Evolutionary conservation across 2,113 vertebrate species (phyloP).

Genomic region (Sisor rabdophorus): DNA sequence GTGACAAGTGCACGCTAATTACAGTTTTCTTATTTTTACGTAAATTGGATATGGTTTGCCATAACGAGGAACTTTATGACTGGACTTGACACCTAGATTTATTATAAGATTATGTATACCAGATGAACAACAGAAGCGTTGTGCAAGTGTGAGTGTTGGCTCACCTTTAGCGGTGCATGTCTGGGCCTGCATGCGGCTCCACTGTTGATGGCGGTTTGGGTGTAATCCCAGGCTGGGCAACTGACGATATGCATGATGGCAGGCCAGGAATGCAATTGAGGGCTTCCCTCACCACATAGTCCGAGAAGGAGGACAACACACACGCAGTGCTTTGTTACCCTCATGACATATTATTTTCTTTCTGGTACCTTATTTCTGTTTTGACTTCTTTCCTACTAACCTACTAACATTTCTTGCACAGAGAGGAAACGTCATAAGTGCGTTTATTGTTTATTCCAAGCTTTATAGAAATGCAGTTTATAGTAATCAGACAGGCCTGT

Average conservation of each 20-base stretch:
- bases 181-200: conserved; percentile 29
- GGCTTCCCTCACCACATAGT: conserved; percentile 32
- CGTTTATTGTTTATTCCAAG: background rate
- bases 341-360: conserved; percentile 14
- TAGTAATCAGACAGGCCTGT: background rate
- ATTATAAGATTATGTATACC: background rate
- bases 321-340: conserved; percentile 5
- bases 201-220: conserved; percentile 31
- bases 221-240: conserved; percentile 36
- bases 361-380: background rate
- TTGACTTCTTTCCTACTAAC: background rate
- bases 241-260: conserved; percentile 31
- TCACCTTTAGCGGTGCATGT: conserved; percentile 12
- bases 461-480: background rate
- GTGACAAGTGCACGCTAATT: background rate
- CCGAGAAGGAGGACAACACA: background rate
- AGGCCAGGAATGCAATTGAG: conserved; percentile 31
- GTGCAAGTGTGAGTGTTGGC: conserved; percentile 32
- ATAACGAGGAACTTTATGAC: background rate
- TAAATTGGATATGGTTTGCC: background rate
- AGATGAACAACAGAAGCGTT: conserved; percentile 1
- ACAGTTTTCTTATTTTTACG: background rate
- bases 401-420: background rate
- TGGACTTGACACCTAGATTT: background rate
- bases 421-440: background rate